Evolutionary conservation across 1,140 invertebrate species (phyloP).

Genomic region (Drosophila lowei): DNA sequence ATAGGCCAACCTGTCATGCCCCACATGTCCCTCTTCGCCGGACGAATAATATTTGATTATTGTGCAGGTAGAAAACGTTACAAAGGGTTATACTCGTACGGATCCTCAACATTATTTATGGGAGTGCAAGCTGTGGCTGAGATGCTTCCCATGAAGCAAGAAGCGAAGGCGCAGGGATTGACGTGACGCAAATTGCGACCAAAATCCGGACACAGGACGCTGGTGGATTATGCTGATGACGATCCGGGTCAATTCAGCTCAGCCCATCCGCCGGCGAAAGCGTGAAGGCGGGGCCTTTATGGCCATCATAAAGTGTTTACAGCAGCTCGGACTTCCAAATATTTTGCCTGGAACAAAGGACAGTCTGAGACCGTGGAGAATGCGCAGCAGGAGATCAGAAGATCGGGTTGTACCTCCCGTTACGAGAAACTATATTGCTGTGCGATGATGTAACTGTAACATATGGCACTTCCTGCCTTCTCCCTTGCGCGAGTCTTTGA

Average conservation of each 20-base stretch:
- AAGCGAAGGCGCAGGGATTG: conserved; percentile 21
- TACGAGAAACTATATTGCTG: conserved; percentile 27
- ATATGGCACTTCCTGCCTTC: conserved; percentile 29
- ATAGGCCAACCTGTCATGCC: too few relatives aligned
- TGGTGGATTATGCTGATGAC: conserved; percentile 37
- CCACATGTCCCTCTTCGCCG: not conserved
- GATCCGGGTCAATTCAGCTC: conserved; percentile 31
- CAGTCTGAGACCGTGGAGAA: conserved; percentile 39
- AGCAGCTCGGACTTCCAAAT: conserved; percentile 67
- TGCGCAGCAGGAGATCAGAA: conserved; percentile 34
- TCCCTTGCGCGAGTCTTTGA: not conserved
- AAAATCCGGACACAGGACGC: conserved; percentile 16
- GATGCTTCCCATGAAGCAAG: conserved; percentile 18
- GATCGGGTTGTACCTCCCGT: conserved; percentile 35
- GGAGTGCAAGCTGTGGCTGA: conserved; percentile 25
- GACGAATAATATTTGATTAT: conserved; percentile 11
- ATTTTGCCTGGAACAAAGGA: conserved; percentile 68
- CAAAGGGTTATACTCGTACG: conserved; percentile 48
- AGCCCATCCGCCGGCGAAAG: conserved; percentile 52
- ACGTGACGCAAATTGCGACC: conserved; percentile 65
- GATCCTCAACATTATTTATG: conserved; percentile 56
- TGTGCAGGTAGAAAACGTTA: conserved; percentile 36
- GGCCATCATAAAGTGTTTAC: conserved; percentile 60
- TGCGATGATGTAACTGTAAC: conserved; percentile 52
- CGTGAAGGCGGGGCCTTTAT: conserved; percentile 68